Conservation (phyloP, 2,113 vertebrate genomes). For the Psittacula cyanocephala region DNA sequence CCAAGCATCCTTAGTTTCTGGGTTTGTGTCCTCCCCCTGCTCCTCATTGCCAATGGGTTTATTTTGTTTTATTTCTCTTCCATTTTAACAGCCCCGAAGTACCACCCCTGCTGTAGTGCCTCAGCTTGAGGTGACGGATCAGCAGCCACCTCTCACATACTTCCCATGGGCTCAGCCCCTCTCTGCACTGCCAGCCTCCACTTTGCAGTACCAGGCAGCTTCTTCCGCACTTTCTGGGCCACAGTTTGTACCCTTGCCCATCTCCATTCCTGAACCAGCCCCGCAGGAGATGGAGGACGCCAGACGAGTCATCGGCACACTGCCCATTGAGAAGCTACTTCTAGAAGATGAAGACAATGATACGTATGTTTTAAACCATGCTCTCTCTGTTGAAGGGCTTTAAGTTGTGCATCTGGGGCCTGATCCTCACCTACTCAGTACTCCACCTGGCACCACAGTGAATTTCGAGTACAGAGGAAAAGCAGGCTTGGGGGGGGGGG, state of each 20-base stretch:
- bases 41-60: not conserved
- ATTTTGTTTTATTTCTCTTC: not conserved
- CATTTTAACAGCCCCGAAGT: conserved; percentile 77
- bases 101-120: conserved; percentile 69
- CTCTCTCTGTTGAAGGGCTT: conserved; percentile 82
- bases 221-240: conserved; percentile 75
- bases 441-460: not conserved
- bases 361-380: conserved; percentile 78
- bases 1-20: not conserved
- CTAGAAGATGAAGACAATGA: conserved; percentile 79
- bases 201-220: conserved; percentile 80
- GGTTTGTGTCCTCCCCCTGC: rapidly evolving
- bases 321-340: conserved; percentile 91
- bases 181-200: conserved; percentile 78
- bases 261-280: conserved; percentile 82
- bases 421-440: not conserved
- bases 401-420: conserved; percentile 8
- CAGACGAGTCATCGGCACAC: conserved; percentile 63
- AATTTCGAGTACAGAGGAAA: not conserved
- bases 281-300: conserved; percentile 79
- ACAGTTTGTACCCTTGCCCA: conserved; percentile 82
- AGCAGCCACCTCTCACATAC: conserved; percentile 82
- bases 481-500: not conserved
- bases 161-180: conserved; percentile 91
- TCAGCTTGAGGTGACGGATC: conserved; percentile 83